Percentiles rank a stretch among this genome's conserved stretches.
phyloP scores from a whole-genome alignment of 2,113 vertebrate genomes.

The Lepisosteus oculatus region DNA sequence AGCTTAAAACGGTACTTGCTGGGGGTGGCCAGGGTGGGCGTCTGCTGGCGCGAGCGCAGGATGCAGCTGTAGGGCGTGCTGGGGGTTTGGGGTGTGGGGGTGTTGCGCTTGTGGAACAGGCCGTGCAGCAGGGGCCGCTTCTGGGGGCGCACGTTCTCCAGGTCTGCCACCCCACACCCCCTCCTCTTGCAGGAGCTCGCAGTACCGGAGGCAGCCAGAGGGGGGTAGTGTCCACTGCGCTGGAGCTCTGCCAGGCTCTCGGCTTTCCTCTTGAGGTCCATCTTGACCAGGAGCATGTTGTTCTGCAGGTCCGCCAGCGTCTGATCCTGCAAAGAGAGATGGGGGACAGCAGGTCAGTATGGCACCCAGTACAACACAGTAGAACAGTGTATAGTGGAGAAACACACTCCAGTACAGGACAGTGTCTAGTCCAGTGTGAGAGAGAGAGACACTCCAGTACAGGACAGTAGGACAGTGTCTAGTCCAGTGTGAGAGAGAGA shows the following conservation, averaged over 20 bases:
- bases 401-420: neutral
- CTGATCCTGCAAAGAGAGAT: constrained; percentile 71
- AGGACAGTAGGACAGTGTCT: neutral
- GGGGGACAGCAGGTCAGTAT: constrained; percentile 17
- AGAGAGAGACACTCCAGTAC: neutral
- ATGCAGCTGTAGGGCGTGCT: constrained; percentile 67
- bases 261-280: constrained; percentile 76
- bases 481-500: neutral
- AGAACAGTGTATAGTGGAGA: constrained; percentile 9
- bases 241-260: too few relatives aligned
- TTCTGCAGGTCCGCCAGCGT: constrained; percentile 89
- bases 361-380: constrained; percentile 22
- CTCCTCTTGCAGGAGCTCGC: constrained; percentile 25
- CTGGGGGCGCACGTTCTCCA: constrained; percentile 23
- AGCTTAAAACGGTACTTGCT: constrained; percentile 48
- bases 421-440: too few relatives aligned
- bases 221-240: too few relatives aligned
- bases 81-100: constrained; percentile 33
- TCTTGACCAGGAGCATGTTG: constrained; percentile 81
- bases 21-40: constrained; percentile 48
- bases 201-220: too few relatives aligned
- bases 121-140: too few relatives aligned
- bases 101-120: constrained; percentile 52
- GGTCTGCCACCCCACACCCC: too few relatives aligned
- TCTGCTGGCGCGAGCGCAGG: constrained; percentile 65